These are phyloP conservation scores for Naso thynnoides DNA, from an alignment of 2,797 vertebrate species.

Conservation along the genomic window DNA sequence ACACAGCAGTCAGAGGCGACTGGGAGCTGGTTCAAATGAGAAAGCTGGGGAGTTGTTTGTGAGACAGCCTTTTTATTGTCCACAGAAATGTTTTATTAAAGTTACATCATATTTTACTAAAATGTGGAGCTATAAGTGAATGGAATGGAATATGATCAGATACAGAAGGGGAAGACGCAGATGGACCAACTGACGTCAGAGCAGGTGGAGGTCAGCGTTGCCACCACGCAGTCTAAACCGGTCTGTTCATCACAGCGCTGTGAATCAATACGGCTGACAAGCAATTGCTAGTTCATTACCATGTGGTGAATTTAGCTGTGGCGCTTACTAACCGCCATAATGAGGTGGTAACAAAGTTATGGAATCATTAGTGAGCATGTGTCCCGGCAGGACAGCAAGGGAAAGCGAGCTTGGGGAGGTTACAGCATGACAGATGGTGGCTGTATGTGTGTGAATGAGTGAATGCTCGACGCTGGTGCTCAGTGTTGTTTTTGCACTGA, in stretches of 20 bases:
- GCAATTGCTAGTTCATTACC: constrained; percentile 61
- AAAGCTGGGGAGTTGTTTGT: constrained; percentile 40
- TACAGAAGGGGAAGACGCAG: constrained; percentile 60
- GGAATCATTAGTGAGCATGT: constrained; percentile 80
- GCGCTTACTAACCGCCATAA: constrained; percentile 68
- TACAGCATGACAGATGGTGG: constrained; percentile 81
- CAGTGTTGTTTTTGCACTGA: constrained; percentile 63
- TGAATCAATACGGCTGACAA: constrained; percentile 65
- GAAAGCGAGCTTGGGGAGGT: constrained; percentile 72
- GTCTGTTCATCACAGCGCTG: constrained; percentile 50
- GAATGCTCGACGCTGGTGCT: constrained; percentile 50
- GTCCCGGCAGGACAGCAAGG: constrained; percentile 68
- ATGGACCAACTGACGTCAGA: constrained; percentile 69
- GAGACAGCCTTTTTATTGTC: constrained; percentile 39
- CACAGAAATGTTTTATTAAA: constrained; percentile 21
- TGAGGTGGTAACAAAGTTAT: constrained; percentile 81
- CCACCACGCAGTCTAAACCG: constrained; percentile 53
- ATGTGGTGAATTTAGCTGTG: constrained; percentile 62
- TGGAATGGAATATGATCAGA: constrained; percentile 29
- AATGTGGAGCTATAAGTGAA: constrained; percentile 16
- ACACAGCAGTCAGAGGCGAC: constrained; percentile 54
- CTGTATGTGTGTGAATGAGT: constrained; percentile 73
- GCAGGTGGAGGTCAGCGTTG: constrained; percentile 69
- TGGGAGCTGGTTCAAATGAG: constrained; percentile 21
- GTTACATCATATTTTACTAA: constrained; percentile 31